Conservation (phyloP, 92 coral and sea anemone species). For the Ricordea florida region DNA sequence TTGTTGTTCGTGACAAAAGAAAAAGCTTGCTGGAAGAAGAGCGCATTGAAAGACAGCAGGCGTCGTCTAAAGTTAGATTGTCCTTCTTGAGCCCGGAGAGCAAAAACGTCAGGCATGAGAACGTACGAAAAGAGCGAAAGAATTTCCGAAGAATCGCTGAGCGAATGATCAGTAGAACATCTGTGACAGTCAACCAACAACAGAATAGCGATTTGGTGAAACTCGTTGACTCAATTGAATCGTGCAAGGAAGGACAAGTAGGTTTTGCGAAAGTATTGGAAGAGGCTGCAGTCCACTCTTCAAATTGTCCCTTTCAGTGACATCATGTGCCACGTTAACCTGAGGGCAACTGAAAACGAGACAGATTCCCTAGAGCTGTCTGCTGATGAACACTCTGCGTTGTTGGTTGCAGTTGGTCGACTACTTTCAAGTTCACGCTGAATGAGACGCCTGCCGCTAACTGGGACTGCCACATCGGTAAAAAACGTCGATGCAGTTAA, state of each 20-base stretch:
- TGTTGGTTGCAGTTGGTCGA: slow-evolving; percentile 7
- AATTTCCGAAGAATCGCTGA: no score
- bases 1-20: no score
- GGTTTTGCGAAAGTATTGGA: no score
- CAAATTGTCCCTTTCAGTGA: slow-evolving; percentile 9
- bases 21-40: slow-evolving; percentile 9
- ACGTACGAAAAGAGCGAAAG: no score
- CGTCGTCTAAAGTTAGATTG: neutral
- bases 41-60: neutral
- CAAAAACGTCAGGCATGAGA: no score
- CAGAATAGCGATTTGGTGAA: neutral
- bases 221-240: no score
- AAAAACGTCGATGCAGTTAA: no score
- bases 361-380: slow-evolving; percentile 16
- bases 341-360: slow-evolving; percentile 20
- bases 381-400: slow-evolving; percentile 17
- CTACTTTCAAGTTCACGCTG: slow-evolving; percentile 6
- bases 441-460: neutral
- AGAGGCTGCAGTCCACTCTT: slow-evolving; percentile 13
- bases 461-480: neutral
- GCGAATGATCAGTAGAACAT: no score
- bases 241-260: no score
- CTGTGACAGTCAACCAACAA: no score
- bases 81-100: no score
- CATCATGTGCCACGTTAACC: slow-evolving; percentile 14